Evolutionary conservation across 1,140 invertebrate genomes (phyloP).

Genomic region (Solenopsis invicta): DNA sequence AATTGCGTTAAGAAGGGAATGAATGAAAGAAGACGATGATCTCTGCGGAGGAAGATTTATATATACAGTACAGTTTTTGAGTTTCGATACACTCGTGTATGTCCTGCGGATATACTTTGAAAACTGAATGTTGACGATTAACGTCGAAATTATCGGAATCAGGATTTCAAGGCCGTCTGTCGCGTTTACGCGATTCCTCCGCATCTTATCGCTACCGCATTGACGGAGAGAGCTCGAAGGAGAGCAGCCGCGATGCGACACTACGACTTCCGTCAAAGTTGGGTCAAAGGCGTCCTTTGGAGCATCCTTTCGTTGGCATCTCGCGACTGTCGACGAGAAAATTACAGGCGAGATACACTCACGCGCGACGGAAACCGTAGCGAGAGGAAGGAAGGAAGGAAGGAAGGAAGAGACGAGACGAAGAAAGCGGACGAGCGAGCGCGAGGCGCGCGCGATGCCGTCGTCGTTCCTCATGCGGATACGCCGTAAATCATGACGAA

Average conservation of each 20-base stretch:
- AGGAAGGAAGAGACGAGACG: constrained; percentile 2
- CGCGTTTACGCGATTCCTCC: background rate
- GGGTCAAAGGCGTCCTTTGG: constrained; percentile 53
- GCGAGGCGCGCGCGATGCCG: constrained; percentile 62
- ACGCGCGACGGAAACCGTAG: constrained; percentile 48
- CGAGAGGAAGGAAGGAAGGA: constrained; percentile 40
- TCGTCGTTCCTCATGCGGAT: constrained; percentile 76
- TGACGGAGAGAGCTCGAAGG: constrained; percentile 12
- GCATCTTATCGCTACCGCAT: constrained; percentile 41
- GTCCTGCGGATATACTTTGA: background rate
- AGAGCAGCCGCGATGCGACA: background rate
- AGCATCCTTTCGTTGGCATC: constrained; percentile 46
- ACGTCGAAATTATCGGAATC: background rate
- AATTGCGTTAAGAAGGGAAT: background rate
- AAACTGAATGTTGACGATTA: background rate
- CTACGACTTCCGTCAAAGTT: constrained; percentile 48
- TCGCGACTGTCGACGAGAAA: constrained; percentile 71
- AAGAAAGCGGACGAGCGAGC: background rate
- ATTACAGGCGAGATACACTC: constrained; percentile 66
- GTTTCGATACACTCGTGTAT: too few relatives aligned
- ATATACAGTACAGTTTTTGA: background rate
- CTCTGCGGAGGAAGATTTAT: background rate
- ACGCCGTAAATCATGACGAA: constrained; percentile 78
- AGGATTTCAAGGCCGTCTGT: constrained; percentile 8
- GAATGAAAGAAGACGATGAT: background rate